Evolutionary conservation across 2,113 vertebrate species (phyloP).

Genomic region (Myodes glareolus): DNA sequence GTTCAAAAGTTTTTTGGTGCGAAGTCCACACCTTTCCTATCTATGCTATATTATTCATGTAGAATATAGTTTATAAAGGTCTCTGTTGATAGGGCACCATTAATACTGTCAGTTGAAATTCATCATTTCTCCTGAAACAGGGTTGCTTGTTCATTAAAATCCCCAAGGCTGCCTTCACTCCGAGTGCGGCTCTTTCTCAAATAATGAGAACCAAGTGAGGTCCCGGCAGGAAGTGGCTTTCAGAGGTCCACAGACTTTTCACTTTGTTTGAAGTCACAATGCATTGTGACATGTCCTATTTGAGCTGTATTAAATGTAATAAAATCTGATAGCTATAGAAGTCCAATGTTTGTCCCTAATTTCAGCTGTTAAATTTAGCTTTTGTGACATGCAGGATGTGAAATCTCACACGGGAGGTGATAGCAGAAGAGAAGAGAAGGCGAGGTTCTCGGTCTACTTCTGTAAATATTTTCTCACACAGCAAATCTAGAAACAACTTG

Average conservation of each 20-base stretch:
- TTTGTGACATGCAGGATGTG: slow-evolving; percentile 30
- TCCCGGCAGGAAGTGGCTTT: slow-evolving; percentile 58
- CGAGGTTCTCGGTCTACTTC: slow-evolving; percentile 7
- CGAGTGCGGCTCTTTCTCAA: slow-evolving; percentile 39
- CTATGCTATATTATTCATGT: background rate
- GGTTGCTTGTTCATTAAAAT: slow-evolving; percentile 56
- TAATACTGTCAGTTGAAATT: slow-evolving; percentile 51
- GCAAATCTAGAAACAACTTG: background rate
- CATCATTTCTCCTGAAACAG: background rate
- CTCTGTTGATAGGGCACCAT: background rate
- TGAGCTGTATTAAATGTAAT: slow-evolving; percentile 50
- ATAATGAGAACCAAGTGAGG: slow-evolving; percentile 58
- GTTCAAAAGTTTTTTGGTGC: background rate
- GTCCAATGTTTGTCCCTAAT: slow-evolving; percentile 33
- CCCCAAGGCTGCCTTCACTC: slow-evolving; percentile 16
- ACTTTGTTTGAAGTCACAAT: slow-evolving; percentile 37
- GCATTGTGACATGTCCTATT: slow-evolving; percentile 20
- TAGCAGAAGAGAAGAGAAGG: slow-evolving; percentile 57
- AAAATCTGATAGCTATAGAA: slow-evolving; percentile 57
- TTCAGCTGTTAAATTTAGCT: slow-evolving; percentile 65
- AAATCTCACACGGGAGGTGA: slow-evolving; percentile 67
- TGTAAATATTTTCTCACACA: slow-evolving; percentile 29
- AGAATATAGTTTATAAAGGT: background rate
- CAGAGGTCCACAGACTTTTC: slow-evolving; percentile 22
- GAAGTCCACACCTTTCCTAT: background rate